Conservation (phyloP, 2,888 invertebrate species). For the Lithosia quadra region DNA sequence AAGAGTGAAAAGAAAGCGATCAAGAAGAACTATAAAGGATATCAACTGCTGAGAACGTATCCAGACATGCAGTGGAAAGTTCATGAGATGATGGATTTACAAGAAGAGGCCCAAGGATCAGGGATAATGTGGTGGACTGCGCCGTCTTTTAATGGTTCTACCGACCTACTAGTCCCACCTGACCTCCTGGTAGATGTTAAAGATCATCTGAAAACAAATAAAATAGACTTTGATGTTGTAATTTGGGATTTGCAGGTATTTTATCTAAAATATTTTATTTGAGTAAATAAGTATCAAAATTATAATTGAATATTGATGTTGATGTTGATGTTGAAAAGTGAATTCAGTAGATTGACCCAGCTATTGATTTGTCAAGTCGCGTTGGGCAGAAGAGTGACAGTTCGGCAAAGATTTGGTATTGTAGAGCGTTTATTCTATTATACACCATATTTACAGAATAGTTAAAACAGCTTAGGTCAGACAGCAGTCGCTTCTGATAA, state of each 20-base stretch:
- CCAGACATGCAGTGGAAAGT: constrained; percentile 80
- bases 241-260: constrained; percentile 92
- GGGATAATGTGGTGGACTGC: constrained; percentile 84
- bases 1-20: constrained; percentile 72
- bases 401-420: background rate
- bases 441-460: background rate
- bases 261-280: constrained; percentile 31
- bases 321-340: no score
- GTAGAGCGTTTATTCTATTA: background rate
- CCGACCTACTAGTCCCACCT: constrained; percentile 92
- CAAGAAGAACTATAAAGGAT: constrained; percentile 85
- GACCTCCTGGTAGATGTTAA: constrained; percentile 87
- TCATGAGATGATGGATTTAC: constrained; percentile 77
- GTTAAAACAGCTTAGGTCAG: background rate
- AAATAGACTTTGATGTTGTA: constrained; percentile 89
- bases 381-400: background rate
- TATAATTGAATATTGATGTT: no score
- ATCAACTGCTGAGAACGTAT: constrained; percentile 81
- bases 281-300: background rate
- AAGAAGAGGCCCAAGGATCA: constrained; percentile 82
- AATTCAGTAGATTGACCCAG: no score
- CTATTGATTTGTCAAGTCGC: background rate
- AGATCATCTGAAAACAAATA: constrained; percentile 87
- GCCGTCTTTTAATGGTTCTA: constrained; percentile 83
- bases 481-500: no score